These are phyloP conservation scores for Cyanoramphus novaezelandiae DNA, from an alignment of 2,113 vertebrate genomes.

Conservation along the genomic window DNA sequence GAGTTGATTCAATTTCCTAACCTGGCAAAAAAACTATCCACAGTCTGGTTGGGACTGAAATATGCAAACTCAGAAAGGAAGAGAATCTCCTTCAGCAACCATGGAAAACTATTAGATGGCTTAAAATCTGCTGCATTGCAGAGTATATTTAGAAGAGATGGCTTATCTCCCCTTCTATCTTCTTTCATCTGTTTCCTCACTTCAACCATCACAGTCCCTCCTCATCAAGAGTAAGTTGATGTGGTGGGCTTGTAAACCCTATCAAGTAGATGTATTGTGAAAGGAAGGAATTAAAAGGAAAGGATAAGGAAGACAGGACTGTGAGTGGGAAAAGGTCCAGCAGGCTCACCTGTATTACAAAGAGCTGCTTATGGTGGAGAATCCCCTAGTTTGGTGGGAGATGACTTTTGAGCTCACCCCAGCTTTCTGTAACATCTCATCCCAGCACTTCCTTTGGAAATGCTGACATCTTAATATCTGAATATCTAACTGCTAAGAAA, in stretches of 20 bases:
- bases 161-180: neutral
- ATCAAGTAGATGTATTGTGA: neutral
- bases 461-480: neutral
- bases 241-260: neutral
- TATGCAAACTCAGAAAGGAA: neutral
- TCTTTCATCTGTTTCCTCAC: neutral
- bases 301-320: neutral
- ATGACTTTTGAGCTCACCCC: neutral
- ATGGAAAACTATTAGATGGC: neutral
- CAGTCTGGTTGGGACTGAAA: neutral
- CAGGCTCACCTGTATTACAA: neutral
- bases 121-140: neutral
- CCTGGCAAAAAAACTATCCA: neutral
- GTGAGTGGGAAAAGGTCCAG: neutral
- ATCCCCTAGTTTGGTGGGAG: neutral
- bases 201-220: neutral
- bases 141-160: neutral
- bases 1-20: neutral
- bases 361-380: neutral
- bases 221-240: neutral
- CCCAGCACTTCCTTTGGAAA: neutral
- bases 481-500: neutral
- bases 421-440: neutral
- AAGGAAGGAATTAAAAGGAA: neutral
- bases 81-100: neutral